These are phyloP conservation scores for Sepiola atlantica DNA, from an alignment of 2,888 invertebrate genomes.

Conservation along the genomic window DNA sequence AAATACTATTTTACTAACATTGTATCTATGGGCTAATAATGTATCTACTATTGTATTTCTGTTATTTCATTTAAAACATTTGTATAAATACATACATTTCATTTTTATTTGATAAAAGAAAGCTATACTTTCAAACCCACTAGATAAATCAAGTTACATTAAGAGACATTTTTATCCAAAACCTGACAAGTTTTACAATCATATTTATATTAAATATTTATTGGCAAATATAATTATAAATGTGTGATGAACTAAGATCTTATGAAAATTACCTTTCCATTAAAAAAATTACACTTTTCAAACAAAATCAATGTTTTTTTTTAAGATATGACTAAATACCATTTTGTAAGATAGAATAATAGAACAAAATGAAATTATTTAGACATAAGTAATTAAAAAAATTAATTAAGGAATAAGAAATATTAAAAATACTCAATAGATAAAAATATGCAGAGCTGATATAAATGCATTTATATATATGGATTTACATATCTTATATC, in stretches of 20 bases:
- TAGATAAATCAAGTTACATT: not conserved
- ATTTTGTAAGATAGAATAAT: not conserved
- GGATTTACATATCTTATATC: not conserved
- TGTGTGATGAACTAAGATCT: not conserved
- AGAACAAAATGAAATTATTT: no score
- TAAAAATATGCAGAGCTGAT: not conserved
- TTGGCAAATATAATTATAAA: not conserved
- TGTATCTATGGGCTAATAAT: not conserved
- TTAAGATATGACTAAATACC: not conserved
- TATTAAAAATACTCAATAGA: not conserved
- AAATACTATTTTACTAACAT: not conserved
- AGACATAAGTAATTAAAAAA: not conserved
- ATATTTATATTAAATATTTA: not conserved
- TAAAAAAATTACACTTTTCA: not conserved
- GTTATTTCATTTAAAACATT: no score
- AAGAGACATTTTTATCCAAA: not conserved
- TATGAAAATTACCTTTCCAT: not conserved
- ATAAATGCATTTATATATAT: not conserved
- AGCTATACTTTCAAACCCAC: not conserved
- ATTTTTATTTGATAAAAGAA: no score
- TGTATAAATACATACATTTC: no score
- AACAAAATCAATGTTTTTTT: not conserved
- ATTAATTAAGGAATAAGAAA: no score
- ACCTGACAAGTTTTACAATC: not conserved
- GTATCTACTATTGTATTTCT: no score